Conservation (phyloP, 2,797 vertebrate genomes). For the Dendrocincla fuliginosa region DNA sequence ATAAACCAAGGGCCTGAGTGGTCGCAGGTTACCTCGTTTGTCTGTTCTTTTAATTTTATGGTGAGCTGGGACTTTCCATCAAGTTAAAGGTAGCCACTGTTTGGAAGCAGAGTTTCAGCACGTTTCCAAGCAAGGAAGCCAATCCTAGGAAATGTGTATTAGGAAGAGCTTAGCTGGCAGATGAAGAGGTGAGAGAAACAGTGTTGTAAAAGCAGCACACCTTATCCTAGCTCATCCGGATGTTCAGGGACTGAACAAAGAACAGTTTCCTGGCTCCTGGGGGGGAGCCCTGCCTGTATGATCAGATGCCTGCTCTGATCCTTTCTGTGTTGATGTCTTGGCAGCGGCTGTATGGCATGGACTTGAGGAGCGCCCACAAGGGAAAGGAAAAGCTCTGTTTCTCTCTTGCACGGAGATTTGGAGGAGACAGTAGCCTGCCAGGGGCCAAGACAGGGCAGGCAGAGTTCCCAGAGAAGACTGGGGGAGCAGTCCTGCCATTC, state of each 20-base stretch:
- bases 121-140: neutral
- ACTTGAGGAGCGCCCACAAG: slow-evolving; percentile 93
- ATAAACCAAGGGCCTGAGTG: neutral
- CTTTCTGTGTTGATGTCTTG: slow-evolving; percentile 13
- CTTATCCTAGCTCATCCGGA: neutral
- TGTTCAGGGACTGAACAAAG: neutral
- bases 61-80: neutral
- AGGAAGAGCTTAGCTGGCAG: neutral
- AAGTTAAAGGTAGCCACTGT: neutral
- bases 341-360: slow-evolving; percentile 94
- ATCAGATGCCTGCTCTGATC: neutral
- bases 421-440: slow-evolving; percentile 68
- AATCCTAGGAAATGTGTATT: neutral
- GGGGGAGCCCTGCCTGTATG: neutral
- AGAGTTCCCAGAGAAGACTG: slow-evolving; percentile 77
- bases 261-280: neutral
- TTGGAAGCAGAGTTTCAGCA: neutral
- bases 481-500: slow-evolving; percentile 77
- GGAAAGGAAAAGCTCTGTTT: slow-evolving; percentile 87
- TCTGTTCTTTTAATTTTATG: neutral
- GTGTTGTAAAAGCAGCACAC: neutral
- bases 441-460: slow-evolving; percentile 74
- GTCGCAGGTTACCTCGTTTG: neutral
- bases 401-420: slow-evolving; percentile 89
- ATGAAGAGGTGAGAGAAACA: neutral